Evolutionary conservation across 2,113 vertebrate species (phyloP).

Genomic region (Marcusenius ussheri): DNA sequence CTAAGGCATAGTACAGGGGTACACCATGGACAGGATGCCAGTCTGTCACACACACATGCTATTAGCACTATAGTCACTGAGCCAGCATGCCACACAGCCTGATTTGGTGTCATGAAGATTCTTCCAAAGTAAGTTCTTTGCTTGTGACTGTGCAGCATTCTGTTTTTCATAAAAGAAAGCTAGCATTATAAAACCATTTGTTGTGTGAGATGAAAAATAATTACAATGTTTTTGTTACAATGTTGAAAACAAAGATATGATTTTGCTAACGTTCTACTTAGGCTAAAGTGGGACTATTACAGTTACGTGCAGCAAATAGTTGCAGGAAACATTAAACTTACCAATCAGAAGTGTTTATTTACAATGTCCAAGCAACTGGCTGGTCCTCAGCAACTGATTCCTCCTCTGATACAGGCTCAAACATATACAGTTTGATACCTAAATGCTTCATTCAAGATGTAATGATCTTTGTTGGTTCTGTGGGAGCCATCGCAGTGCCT

Average conservation of each 20-base stretch:
- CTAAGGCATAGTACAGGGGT: background rate
- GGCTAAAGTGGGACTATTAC: background rate
- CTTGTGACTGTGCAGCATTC: background rate
- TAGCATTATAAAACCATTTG: background rate
- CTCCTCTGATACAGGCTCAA: background rate
- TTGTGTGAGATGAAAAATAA: background rate
- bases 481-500: background rate
- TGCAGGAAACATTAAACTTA: background rate
- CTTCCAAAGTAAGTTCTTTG: background rate
- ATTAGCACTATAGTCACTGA: background rate
- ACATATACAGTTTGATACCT: background rate
- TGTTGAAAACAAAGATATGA: background rate
- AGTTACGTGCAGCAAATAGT: background rate
- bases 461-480: background rate
- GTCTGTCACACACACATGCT: background rate
- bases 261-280: background rate
- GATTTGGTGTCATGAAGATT: background rate
- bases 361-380: background rate
- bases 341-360: background rate
- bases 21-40: background rate
- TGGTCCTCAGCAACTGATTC: background rate
- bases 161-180: background rate
- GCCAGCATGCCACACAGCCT: background rate
- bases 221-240: background rate
- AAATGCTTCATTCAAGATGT: background rate